phyloP scores from a whole-genome alignment of 2,113 vertebrate species.

The Phalacrocorax carbo region DNA sequence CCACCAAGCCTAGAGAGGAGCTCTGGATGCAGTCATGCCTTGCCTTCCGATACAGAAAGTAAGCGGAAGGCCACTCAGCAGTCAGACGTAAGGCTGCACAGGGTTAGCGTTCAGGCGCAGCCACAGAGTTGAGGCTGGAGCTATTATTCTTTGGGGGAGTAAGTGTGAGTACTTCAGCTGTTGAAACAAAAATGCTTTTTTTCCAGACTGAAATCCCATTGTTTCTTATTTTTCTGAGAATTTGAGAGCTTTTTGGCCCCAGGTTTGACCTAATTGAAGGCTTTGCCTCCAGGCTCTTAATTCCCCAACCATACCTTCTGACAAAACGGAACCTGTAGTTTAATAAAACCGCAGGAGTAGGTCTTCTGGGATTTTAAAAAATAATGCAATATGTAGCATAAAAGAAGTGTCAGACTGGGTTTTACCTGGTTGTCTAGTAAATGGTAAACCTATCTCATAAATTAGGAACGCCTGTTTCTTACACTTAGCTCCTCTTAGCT shows the following conservation, averaged over 20 bases:
- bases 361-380: not conserved
- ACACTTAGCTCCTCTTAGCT: not conserved
- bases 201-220: not conserved
- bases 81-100: not conserved
- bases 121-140: not conserved
- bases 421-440: not conserved
- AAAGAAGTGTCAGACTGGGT: not conserved
- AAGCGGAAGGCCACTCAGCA: not conserved
- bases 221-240: not conserved
- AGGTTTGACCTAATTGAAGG: constrained; percentile 34
- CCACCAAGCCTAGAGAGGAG: not conserved
- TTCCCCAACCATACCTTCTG: not conserved
- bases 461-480: not conserved
- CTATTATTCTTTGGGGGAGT: not conserved
- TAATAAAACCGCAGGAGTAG: not conserved
- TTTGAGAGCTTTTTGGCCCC: not conserved
- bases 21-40: not conserved
- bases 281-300: constrained; percentile 17
- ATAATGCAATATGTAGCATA: not conserved
- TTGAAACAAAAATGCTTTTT: not conserved
- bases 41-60: not conserved
- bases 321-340: not conserved
- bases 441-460: not conserved
- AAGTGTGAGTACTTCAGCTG: not conserved
- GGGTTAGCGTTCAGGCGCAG: not conserved